Evolutionary conservation across 1,140 invertebrate species (phyloP), one percentile per base, ranked within the genome.

Genomic region (Palaemon carinicauda): DNA sequence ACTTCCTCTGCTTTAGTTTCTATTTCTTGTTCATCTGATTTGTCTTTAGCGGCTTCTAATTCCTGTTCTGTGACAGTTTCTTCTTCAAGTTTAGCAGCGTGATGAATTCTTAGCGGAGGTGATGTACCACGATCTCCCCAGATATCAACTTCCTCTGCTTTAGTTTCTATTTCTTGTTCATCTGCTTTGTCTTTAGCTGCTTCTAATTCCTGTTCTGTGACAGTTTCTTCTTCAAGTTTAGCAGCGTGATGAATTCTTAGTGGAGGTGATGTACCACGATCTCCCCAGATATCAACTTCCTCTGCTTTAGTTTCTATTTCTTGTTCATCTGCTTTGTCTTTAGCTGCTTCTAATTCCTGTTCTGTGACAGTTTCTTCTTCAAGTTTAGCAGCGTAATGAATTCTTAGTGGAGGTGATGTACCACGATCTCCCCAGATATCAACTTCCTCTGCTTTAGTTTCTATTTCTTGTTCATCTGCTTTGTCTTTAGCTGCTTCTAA

Each of bases 121-220:
- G 81, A 75, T 19, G 51, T 41, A 50, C 56, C 81, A 3, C 27
- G 51, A 19, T 75, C 69, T 1, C 71, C 69, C 81, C 81, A 83
- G 19, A 83, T 71, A 31, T 83, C 81, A 1, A 75, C 10, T 21
- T 31, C 81, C n/a, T 52, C 33, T 21, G 19, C 81, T 27, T 41
- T 52, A 29, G 52, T 9, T 53, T 73, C 41, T 14, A 71, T 19
- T 7, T n/a, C 24, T n/a, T n/a, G n/a, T n/a, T n/a, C n/a, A n/a
- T n/a, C n/a, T n/a, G n/a, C n/a, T n/a, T n/a, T n/a, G n/a, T n/a
- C n/a, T 65, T 50, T 9, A 41, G 3, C 12, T 7, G 29, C 27
- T 15, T 50, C 29, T 71, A 31, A 12, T 29, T n/a, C n/a, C 17
- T 41, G 3, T 19, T 10, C 27, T 27, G 19, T 14, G 51, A 5